These are phyloP conservation scores for Zhengitettix transpicula DNA, from an alignment of 2,888 invertebrate species.

Conservation along the genomic window DNA sequence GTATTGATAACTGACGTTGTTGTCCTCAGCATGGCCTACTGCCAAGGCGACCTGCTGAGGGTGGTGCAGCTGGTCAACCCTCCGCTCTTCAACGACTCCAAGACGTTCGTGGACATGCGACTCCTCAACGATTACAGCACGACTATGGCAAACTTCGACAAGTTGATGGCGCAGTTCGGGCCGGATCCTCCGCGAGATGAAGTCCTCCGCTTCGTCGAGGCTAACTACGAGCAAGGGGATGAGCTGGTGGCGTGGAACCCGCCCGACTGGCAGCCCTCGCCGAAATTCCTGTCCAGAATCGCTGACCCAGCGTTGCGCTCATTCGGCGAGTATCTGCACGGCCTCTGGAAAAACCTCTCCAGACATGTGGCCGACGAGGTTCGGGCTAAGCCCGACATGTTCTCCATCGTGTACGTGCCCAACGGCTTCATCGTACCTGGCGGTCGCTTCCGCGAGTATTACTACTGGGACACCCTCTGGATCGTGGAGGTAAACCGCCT, in stretches of 20 bases:
- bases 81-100: slow-evolving; percentile 59
- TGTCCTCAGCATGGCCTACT: slow-evolving; percentile 58
- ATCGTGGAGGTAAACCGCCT: slow-evolving; percentile 42
- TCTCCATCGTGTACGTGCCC: slow-evolving; percentile 76
- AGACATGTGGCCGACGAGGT: slow-evolving; percentile 62
- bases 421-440: slow-evolving; percentile 78
- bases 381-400: slow-evolving; percentile 44
- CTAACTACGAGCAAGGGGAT: slow-evolving; percentile 48
- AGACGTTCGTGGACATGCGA: slow-evolving; percentile 84
- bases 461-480: slow-evolving; percentile 85
- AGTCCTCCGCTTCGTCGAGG: slow-evolving; percentile 36
- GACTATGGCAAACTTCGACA: slow-evolving; percentile 42
- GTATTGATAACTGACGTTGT: not conserved
- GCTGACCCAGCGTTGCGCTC: slow-evolving; percentile 35
- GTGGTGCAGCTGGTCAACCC: slow-evolving; percentile 53
- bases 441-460: slow-evolving; percentile 54
- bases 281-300: slow-evolving; percentile 40
- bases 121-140: slow-evolving; percentile 46
- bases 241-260: slow-evolving; percentile 45
- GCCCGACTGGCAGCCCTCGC: slow-evolving; percentile 36
- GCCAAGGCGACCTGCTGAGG: slow-evolving; percentile 47
- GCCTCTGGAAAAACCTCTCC: slow-evolving; percentile 57
- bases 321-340: slow-evolving; percentile 49
- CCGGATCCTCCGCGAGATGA: slow-evolving; percentile 34
- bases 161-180: slow-evolving; percentile 40